These are phyloP conservation scores for Tragopan temminckii DNA, from an alignment of 2,797 vertebrate species.

Conservation along the genomic window DNA sequence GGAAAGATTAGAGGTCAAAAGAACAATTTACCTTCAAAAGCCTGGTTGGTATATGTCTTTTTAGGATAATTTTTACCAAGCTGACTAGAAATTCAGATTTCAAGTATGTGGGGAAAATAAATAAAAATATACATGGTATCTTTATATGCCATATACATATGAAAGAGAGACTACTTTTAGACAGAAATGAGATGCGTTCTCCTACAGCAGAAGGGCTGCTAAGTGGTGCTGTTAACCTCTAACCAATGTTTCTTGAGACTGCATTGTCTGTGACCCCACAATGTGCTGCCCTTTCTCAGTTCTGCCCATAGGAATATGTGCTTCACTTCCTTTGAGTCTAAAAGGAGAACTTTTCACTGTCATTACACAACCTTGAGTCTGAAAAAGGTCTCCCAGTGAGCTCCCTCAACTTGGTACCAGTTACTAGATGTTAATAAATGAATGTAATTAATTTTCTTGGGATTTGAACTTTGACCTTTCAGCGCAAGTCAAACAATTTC, in stretches of 20 bases:
- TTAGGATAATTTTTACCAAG: background rate
- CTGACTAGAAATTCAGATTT: background rate
- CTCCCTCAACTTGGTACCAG: background rate
- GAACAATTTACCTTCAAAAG: background rate
- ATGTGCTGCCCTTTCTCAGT: fast-evolving
- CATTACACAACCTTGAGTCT: background rate
- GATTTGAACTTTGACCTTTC: background rate
- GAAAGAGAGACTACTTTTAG: background rate
- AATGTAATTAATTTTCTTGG: fast-evolving
- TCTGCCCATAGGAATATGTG: background rate
- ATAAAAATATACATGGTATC: background rate
- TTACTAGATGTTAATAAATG: background rate
- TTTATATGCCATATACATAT: background rate
- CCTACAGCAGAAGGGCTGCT: background rate
- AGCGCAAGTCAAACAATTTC: background rate
- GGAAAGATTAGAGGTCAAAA: background rate
- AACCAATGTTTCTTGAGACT: background rate
- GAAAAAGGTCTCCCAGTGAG: background rate
- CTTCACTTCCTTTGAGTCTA: background rate
- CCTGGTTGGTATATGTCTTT: fast-evolving
- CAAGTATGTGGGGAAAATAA: fast-evolving
- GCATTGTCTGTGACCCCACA: background rate
- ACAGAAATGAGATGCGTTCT: background rate
- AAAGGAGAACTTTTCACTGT: background rate
- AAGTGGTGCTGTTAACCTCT: background rate